Conservation (phyloP, 2,888 invertebrate species). For the Mechanitis mazaeus region DNA sequence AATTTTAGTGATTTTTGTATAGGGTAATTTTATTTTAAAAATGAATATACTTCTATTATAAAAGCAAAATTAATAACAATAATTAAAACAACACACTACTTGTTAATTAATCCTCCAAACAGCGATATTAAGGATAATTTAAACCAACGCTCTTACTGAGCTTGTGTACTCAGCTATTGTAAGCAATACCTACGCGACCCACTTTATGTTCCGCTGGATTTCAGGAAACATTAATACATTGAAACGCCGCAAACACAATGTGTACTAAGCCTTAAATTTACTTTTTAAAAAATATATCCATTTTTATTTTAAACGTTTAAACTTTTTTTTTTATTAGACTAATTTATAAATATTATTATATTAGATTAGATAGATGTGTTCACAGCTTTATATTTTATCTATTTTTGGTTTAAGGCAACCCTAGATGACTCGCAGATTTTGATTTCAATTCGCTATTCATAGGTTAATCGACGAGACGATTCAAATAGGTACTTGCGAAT, state of each 20-base stretch:
- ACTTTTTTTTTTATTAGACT: too few species aligned
- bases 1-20: neutral
- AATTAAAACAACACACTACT: conserved; percentile 2
- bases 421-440: neutral
- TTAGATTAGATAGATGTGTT: neutral
- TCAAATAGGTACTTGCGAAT: neutral
- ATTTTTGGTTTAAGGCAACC: neutral
- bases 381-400: neutral
- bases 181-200: conserved; percentile 2
- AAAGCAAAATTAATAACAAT: neutral
- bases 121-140: neutral
- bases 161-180: conserved; percentile 4
- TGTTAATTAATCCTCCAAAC: conserved; percentile 2
- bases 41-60: too few species aligned
- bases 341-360: too few species aligned
- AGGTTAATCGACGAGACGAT: conserved; percentile 3
- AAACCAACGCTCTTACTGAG: neutral
- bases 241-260: conserved; percentile 1
- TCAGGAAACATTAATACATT: conserved; percentile 1
- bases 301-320: too few species aligned
- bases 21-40: neutral
- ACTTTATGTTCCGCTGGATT: neutral
- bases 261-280: neutral
- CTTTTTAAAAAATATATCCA: neutral
- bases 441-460: neutral